Base-by-base conservation (phyloP, 1,140 invertebrate species). In the Cherax destructor region DNA sequence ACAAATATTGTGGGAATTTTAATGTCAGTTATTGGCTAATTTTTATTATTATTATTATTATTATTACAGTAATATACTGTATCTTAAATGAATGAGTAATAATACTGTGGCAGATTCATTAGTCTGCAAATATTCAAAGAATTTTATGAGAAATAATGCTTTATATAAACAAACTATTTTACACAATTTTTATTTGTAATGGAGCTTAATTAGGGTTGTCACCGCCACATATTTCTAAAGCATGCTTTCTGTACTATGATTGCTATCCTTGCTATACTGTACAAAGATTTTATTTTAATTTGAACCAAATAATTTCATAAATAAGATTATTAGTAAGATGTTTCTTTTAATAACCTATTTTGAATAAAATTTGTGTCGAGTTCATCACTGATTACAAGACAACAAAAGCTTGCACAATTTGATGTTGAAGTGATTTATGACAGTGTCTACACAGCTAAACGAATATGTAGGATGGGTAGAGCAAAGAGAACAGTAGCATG, bases 251-350 rank as follows among this genome's bases (percentile, higher is more conserved):
- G 49, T 78, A 41, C 52, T 78, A 47, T 81, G 56, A 59, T 86
- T 52, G 76, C 50, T 86, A 41, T 77, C 74, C 72, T 61, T 86
- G 85, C 85, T 86, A 11, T 61, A 30, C 74, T 86, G 85, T 86
- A 86, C 85, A 86, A 86, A 86, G 85, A 86, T 78, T 86, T 84
- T 86, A 78, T 83, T 69, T 69, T 83, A 69, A 86, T 78, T 78
- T 86, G n/a, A 86, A 78, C 72, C 21, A 78, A 86, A 86, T 56
- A 56, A 81, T 59, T 81, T 83, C 16, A 83, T 83, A 83, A 83
- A 83, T 52, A 86, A 78, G 65, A 74, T 74, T 86, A 74, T 74
- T 86, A 50, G 18, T 59, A 30, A 81, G 13, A 7, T 76, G 16
- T 56, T 61, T 81, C n/a, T 24, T 81, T 81, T 52, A 59, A 16